Percentiles rank a stretch among this genome's conserved stretches.
Evolutionary conservation across 2,888 invertebrate genomes (phyloP).

Genomic region (Agriotes lineatus): DNA sequence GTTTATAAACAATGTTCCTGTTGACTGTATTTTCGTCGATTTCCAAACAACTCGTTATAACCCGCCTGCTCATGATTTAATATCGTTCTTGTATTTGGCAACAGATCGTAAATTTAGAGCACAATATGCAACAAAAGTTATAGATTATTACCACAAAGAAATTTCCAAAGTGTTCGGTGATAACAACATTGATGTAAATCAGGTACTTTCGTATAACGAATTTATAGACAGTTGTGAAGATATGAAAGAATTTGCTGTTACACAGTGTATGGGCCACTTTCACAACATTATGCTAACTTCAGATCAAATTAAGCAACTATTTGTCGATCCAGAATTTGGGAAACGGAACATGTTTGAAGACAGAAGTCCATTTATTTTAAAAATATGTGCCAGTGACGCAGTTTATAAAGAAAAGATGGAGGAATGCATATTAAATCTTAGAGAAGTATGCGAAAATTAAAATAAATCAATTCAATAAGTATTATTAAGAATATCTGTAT

Average conservation of each 20-base stretch:
- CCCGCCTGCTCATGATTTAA: conserved; percentile 55
- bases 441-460: neutral
- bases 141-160: conserved; percentile 50
- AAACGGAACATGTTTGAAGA: neutral
- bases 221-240: conserved; percentile 52
- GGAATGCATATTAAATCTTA: neutral
- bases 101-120: conserved; percentile 48
- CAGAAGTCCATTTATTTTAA: neutral
- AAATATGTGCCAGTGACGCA: neutral
- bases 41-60: conserved; percentile 55
- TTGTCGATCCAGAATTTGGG: neutral
- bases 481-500: too few species aligned
- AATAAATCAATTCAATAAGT: too few species aligned
- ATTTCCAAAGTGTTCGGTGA: conserved; percentile 43
- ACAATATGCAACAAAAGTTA: conserved; percentile 42
- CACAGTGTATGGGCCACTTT: conserved; percentile 49
- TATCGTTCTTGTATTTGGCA: conserved; percentile 51
- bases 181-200: conserved; percentile 39
- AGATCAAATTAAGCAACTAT: neutral
- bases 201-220: conserved; percentile 47
- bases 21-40: conserved; percentile 54
- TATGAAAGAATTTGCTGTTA: conserved; percentile 50
- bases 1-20: conserved; percentile 46
- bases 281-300: conserved; percentile 44
- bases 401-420: neutral